Evolutionary conservation across 2,113 vertebrate species (phyloP), one percentile per base, ranked within the genome.

Genomic region (Sapajus apella): DNA sequence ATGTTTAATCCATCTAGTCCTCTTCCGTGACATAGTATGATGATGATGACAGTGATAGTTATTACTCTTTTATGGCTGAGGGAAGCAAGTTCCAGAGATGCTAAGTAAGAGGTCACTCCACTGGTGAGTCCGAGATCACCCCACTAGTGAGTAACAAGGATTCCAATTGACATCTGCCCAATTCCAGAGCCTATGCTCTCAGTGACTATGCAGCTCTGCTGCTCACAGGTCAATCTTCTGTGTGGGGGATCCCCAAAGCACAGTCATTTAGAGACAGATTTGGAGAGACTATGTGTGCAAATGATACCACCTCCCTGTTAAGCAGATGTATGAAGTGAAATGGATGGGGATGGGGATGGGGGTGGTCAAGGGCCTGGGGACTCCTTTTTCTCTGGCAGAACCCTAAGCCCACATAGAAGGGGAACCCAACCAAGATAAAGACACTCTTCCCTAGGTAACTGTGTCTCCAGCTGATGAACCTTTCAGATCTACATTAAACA

Each of bases 271-370:
- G 58, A 37, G 30, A 21, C 8, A 47, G 58, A 45, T 40, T 14
- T 11, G 25, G 23, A 56, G 9, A 50, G 9, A 50, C 52, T 2
- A 8, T 35, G 32, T 43, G 50, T 27, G 37, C 58, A 52, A 55
- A 77, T 12, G 25, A 1, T 61, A 32, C 35, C 16, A 3, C 72
- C 1, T 4, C n/a, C 7, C 1, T 3, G 10, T 35, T 47, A 8
- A 2, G 12, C 23, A 23, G 32, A 79, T 20, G 3, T 9, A n/a
- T 37, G 37, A 25, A 20, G 21, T 3, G 11, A 20, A 40, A 32
- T n/a, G 27, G 40, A 3, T 8, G 32, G 75, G 20, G 5, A 6
- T 27, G 58, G 5, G 3, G 27, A 4, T 27, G 50, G 5, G 3
- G 35, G 20, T 11, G 13, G 58, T n/a, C 9, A 56, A 64, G 27